These are phyloP conservation scores for Dynastes hyllus DNA, from an alignment of 2,888 invertebrate species.

Conservation along the genomic window DNA sequence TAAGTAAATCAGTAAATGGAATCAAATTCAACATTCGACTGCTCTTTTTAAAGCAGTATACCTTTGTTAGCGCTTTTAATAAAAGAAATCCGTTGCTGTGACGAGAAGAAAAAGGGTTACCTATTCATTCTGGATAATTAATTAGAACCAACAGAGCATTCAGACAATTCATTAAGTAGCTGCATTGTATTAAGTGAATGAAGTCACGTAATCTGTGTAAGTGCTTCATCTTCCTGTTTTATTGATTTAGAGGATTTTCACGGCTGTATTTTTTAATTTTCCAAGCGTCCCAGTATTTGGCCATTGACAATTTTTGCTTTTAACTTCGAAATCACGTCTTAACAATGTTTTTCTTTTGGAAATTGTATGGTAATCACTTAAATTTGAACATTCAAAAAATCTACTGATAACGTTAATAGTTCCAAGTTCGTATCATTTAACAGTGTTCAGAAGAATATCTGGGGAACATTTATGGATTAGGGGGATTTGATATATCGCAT, in stretches of 20 bases:
- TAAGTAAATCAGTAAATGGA: background rate
- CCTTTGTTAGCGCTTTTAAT: conserved; percentile 8
- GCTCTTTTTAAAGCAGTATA: background rate
- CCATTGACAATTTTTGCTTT: background rate
- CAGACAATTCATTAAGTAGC: conserved; percentile 33
- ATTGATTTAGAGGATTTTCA: conserved; percentile 16
- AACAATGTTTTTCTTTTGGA: too few relatives aligned
- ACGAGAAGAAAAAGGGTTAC: conserved; percentile 20
- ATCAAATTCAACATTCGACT: background rate
- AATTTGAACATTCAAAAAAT: too few relatives aligned
- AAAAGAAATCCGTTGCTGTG: conserved; percentile 4
- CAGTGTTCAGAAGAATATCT: too few relatives aligned
- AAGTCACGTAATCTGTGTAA: conserved; percentile 33
- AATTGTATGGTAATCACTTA: too few relatives aligned
- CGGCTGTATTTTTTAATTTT: background rate
- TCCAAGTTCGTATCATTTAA: too few relatives aligned
- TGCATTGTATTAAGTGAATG: conserved; percentile 20
- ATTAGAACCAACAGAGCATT: conserved; percentile 7
- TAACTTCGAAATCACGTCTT: background rate
- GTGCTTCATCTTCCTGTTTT: conserved; percentile 15
- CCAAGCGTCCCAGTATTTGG: background rate
- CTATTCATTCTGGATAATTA: conserved; percentile 42
- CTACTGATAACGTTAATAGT: too few relatives aligned
- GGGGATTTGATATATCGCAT: background rate
- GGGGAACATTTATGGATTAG: too few relatives aligned